These are phyloP conservation scores for Cercocebus atys DNA, from an alignment of 2,113 vertebrate genomes.

Conservation along the genomic window DNA sequence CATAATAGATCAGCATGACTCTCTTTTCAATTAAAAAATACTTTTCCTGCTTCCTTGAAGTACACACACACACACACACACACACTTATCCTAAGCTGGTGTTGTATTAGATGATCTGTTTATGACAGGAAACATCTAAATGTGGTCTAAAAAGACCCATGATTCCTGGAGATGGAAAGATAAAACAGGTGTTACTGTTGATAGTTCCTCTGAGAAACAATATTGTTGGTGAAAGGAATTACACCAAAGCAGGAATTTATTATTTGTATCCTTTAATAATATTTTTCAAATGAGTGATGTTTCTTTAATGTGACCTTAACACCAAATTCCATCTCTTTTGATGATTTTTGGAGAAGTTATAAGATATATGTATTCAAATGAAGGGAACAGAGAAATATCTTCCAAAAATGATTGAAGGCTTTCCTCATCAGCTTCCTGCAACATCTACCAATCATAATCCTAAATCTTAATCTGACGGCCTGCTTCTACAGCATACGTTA, in stretches of 20 bases:
- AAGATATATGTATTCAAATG: background rate
- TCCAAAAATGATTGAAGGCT: background rate
- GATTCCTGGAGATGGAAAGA: background rate
- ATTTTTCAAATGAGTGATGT: constrained; percentile 7
- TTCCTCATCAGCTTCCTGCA: background rate
- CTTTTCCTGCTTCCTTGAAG: background rate
- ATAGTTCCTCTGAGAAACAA: background rate
- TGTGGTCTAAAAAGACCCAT: background rate
- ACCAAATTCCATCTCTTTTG: background rate
- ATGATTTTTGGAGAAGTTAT: background rate
- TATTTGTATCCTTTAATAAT: background rate
- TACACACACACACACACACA: too few relatives aligned
- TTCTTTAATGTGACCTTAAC: background rate
- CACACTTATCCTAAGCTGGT: background rate
- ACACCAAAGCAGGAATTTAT: background rate
- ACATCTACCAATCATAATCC: background rate
- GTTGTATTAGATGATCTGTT: background rate
- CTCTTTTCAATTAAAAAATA: background rate
- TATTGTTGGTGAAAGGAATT: background rate
- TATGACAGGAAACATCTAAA: background rate
- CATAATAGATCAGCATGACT: background rate
- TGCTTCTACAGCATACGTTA: background rate
- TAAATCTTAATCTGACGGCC: background rate
- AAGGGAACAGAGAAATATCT: background rate
- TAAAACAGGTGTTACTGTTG: background rate